phyloP scores from a whole-genome alignment of 2,797 vertebrate genomes.

The Gouania willdenowi region DNA sequence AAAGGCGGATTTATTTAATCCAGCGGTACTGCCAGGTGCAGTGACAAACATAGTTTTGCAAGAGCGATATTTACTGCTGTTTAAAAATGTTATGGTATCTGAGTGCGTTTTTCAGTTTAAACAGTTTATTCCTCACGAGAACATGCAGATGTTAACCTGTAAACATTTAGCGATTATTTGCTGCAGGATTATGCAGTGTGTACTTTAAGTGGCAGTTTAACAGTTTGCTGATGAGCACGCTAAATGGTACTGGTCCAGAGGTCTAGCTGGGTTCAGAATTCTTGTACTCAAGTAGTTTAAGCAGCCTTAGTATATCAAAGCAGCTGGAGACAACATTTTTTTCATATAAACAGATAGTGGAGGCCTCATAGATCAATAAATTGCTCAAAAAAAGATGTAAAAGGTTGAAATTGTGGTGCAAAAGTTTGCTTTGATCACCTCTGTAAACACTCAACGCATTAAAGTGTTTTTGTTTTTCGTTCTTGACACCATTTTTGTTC shows the following conservation, averaged over 20 bases:
- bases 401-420: too few species aligned
- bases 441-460: too few species aligned
- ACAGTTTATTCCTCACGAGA: background rate
- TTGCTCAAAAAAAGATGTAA: too few species aligned
- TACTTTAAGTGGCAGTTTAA: constrained; percentile 3
- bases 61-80: too few species aligned
- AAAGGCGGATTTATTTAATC: constrained; percentile 41
- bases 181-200: constrained; percentile 15
- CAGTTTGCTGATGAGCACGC: constrained; percentile 8
- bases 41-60: background rate
- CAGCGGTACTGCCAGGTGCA: constrained; percentile 13
- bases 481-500: too few species aligned
- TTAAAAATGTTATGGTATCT: constrained; percentile 1
- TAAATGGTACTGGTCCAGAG: constrained; percentile 5
- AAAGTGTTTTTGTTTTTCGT: too few species aligned
- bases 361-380: too few species aligned
- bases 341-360: too few species aligned
- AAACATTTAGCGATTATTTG: background rate
- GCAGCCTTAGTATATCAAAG: too few species aligned
- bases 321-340: too few species aligned
- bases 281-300: too few species aligned
- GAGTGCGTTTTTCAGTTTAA: background rate
- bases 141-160: background rate
- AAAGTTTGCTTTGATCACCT: too few species aligned
- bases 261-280: background rate